These are phyloP conservation scores for Oenanthe oenanthe DNA, from an alignment of 2,113 vertebrate species.

Conservation along the genomic window DNA sequence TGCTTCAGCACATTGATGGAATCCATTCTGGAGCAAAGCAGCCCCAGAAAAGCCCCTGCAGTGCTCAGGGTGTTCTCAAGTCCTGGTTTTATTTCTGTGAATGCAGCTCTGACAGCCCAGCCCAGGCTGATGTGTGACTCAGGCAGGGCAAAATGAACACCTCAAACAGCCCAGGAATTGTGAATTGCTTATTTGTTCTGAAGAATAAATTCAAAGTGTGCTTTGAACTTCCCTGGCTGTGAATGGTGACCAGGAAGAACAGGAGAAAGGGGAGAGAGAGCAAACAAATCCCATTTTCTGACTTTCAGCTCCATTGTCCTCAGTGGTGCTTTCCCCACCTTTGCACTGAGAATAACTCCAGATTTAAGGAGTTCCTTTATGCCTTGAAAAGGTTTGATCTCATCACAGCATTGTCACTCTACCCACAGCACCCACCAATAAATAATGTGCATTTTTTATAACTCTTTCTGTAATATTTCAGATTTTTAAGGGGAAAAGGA, in stretches of 20 bases:
- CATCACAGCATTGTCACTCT: neutral
- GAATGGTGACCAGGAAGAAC: neutral
- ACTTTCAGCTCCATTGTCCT: neutral
- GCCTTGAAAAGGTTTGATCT: neutral
- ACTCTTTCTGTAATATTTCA: neutral
- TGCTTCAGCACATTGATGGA: slow-evolving; percentile 38
- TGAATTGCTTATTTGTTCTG: slow-evolving; percentile 29
- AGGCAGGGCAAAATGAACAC: neutral
- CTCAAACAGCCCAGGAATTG: neutral
- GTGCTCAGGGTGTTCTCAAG: slow-evolving; percentile 22
- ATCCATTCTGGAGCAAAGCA: neutral
- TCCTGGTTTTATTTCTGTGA: slow-evolving; percentile 19
- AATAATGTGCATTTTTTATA: neutral
- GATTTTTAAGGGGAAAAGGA: neutral
- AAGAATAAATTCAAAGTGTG: slow-evolving; percentile 23
- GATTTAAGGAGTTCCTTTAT: neutral
- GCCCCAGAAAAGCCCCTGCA: neutral
- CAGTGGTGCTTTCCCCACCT: neutral
- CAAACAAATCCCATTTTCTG: slow-evolving; percentile 16
- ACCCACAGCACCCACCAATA: neutral
- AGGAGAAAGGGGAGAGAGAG: neutral
- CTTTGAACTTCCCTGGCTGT: slow-evolving; percentile 62
- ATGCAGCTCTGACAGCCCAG: slow-evolving; percentile 4
- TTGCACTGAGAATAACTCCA: neutral
- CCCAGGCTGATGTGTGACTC: slow-evolving; percentile 8